Conservation (phyloP, 92 coral and sea anemone species). For the Anthopleura xanthogrammica region DNA sequence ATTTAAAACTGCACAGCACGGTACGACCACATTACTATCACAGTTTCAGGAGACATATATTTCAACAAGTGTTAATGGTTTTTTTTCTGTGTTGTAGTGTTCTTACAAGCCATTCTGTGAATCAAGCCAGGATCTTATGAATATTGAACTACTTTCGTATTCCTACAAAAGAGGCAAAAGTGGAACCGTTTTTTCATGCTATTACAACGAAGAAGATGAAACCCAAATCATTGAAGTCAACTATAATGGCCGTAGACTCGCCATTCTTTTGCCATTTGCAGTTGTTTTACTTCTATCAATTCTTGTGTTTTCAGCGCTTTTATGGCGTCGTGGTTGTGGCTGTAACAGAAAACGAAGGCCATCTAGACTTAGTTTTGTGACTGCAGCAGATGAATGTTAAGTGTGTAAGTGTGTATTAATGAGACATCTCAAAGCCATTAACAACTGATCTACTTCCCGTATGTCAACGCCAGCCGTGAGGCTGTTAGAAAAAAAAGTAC, state of each 20-base stretch:
- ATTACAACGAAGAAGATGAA: constrained; percentile 21
- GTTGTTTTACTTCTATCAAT: constrained; percentile 15
- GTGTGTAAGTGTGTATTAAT: background rate
- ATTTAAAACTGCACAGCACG: too few species aligned
- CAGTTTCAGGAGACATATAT: too few species aligned
- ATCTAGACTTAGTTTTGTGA: constrained; percentile 27
- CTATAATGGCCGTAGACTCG: constrained; percentile 16
- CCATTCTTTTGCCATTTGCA: constrained; percentile 28
- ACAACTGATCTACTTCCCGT: background rate
- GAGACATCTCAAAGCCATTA: background rate
- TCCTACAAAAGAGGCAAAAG: background rate
- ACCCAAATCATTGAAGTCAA: constrained; percentile 32
- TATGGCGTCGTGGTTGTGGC: constrained; percentile 33
- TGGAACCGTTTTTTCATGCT: constrained; percentile 12
- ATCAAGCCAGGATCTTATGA: background rate
- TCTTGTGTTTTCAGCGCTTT: background rate
- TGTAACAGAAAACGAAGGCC: constrained; percentile 25
- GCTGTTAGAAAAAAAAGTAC: too few species aligned
- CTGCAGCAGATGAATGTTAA: constrained; percentile 3
- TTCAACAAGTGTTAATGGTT: background rate
- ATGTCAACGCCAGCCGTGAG: too few species aligned
- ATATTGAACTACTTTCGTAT: background rate
- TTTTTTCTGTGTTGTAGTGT: constrained; percentile 24
- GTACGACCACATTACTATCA: too few species aligned
- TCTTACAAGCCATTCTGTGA: constrained; percentile 31